phyloP scores from a whole-genome alignment of 2,888 invertebrate species.

The Hydroisotoma schaefferi region DNA sequence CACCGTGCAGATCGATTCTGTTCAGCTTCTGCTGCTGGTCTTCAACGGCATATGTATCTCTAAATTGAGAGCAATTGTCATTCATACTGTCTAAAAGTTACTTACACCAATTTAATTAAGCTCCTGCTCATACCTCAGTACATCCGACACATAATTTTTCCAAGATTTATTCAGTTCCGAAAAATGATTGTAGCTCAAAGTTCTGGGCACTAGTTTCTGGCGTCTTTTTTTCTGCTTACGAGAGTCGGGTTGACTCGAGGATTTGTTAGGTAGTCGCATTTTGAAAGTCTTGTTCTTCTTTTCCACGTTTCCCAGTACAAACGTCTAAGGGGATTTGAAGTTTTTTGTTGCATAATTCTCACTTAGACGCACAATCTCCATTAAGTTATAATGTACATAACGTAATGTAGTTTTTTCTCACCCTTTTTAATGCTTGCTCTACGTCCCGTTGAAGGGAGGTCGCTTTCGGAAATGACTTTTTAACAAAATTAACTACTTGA shows the following conservation, averaged over 20 bases:
- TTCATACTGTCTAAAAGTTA: too few relatives aligned
- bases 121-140: too few relatives aligned
- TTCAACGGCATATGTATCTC: constrained; percentile 18
- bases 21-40: constrained; percentile 46
- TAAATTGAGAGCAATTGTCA: constrained; percentile 8
- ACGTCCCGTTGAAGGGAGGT: constrained; percentile 37
- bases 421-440: constrained; percentile 44
- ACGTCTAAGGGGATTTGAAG: too few relatives aligned
- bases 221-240: constrained; percentile 20
- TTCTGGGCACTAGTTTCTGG: constrained; percentile 31
- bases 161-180: constrained; percentile 39
- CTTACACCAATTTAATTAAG: too few relatives aligned
- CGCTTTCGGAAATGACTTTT: constrained; percentile 41
- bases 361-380: too few relatives aligned
- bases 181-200: constrained; percentile 34
- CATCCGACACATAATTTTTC: constrained; percentile 41
- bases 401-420: constrained; percentile 11
- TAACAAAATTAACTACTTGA: constrained; percentile 32
- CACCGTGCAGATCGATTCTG: constrained; percentile 48
- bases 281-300: constrained; percentile 17
- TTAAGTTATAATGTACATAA: neutral
- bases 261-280: too few relatives aligned
- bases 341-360: too few relatives aligned
- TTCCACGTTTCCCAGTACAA: constrained; percentile 27
- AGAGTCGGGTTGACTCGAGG: too few relatives aligned